A percentile compares a stretch with the other conserved stretches of the same genome.
These are phyloP conservation scores for Tachysurus fulvidraco DNA, from an alignment of 2,113 vertebrate species.

Conservation along the genomic window DNA sequence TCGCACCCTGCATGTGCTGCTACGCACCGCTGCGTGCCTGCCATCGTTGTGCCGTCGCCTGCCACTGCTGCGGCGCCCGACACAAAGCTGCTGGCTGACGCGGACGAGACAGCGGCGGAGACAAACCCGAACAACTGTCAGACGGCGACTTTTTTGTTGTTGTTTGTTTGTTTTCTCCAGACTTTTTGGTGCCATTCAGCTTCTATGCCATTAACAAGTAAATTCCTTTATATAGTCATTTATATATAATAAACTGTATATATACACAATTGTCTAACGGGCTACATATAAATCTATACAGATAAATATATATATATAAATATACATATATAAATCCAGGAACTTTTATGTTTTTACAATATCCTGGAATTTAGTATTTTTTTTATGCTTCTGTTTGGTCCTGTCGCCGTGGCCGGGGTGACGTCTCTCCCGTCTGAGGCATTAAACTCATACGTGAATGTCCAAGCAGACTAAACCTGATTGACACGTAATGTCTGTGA, in stretches of 20 bases:
- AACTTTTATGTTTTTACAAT: slow-evolving; percentile 71
- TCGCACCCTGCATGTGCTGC: slow-evolving; percentile 98
- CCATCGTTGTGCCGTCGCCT: slow-evolving; percentile 88
- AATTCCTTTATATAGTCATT: slow-evolving; percentile 51
- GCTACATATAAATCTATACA: slow-evolving; percentile 44
- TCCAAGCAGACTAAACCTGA: slow-evolving; percentile 26
- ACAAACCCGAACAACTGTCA: background rate
- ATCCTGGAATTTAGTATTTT: slow-evolving; percentile 34
- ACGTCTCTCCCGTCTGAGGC: slow-evolving; percentile 44
- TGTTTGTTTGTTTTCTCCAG: slow-evolving; percentile 27
- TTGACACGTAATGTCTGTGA: slow-evolving; percentile 10
- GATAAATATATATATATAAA: slow-evolving; percentile 59
- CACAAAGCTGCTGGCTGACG: slow-evolving; percentile 90
- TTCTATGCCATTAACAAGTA: slow-evolving; percentile 50
- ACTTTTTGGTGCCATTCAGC: slow-evolving; percentile 43
- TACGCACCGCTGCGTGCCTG: slow-evolving; percentile 91
- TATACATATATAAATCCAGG: slow-evolving; percentile 61
- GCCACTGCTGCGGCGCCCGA: slow-evolving; percentile 92
- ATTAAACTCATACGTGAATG: slow-evolving; percentile 48
- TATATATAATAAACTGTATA: slow-evolving; percentile 61
- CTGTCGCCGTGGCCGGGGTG: slow-evolving; percentile 29
- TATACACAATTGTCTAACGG: slow-evolving; percentile 21
- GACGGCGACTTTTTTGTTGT: slow-evolving; percentile 15
- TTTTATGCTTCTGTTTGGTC: slow-evolving; percentile 15
- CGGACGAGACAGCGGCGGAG: background rate